Evolutionary conservation across 1,140 invertebrate genomes (phyloP), one percentile per base, ranked within the genome.

Genomic region (Neuroterus valhalla): DNA sequence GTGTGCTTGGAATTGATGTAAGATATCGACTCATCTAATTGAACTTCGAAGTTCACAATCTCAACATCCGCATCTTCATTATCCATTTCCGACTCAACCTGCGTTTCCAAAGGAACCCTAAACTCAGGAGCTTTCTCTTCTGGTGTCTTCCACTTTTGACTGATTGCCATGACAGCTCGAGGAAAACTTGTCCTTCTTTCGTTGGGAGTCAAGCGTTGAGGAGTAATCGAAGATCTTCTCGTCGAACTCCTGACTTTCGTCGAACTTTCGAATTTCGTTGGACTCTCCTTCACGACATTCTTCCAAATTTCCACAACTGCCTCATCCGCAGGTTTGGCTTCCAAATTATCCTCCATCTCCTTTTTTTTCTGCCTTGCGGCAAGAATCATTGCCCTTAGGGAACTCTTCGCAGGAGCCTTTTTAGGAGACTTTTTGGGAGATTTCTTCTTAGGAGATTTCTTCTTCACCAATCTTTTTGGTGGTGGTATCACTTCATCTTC

Each of bases 1-100:
- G 85, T 89, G 46, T 88, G 88, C 43, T 78, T 78, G 0, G 85
- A 89, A 70, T 89, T 90, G 3, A 88, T 69, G 43, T 88, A 89
- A 0, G 76, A 71, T 45, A 87, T 85, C 0, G 84, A 84, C 17
- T 76, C 66, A 31, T 90, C 85, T n/a, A 88, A 44, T n/a, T 83
- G 71, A 12, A 89, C 68, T 31, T 82, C 79, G 26, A 62, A 23
- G 21, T 8, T 31, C 12, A 5, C n/a, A 4, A 26, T 62, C 15
- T 62, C 52, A 14, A 38, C 3, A n/a, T 55, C 23, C 1, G 5
- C 23, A 6, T 15, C 6, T 31, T 62, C 52, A 14, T 26, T 48
- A 2, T 48, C 46, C n/a, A 48, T 8, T n/a, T 31, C 26, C 23
- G 31, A 38, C 10, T 38, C 31, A 38, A 31, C 55, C 3, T 31